These are phyloP conservation scores for Nemapogon koenigi DNA, from an alignment of 2,888 invertebrate species.

Conservation along the genomic window DNA sequence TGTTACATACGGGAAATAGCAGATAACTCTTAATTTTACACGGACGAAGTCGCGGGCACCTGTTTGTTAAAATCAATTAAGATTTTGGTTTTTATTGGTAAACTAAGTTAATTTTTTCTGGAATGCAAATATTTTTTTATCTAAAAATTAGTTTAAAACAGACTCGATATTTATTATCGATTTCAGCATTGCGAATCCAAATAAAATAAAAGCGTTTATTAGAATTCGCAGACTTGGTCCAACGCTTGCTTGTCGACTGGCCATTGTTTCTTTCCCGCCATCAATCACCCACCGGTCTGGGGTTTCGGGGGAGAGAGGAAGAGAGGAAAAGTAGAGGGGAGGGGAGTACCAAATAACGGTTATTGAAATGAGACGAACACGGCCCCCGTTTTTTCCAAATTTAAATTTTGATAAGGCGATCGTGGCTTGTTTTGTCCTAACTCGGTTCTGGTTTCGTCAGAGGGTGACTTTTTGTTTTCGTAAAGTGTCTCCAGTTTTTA, in stretches of 20 bases:
- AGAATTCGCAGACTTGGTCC: constrained; percentile 51
- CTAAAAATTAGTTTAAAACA: not conserved
- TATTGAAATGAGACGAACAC: constrained; percentile 59
- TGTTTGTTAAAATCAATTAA: too few species aligned
- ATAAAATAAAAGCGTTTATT: constrained; percentile 62
- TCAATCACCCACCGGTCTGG: constrained; percentile 55
- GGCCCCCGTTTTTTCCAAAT: constrained; percentile 60
- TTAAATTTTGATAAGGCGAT: constrained; percentile 65
- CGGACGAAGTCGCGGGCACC: too few species aligned
- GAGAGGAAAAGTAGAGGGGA: constrained; percentile 22
- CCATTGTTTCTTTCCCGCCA: constrained; percentile 59
- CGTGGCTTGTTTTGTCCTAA: constrained; percentile 47
- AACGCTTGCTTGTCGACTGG: constrained; percentile 28
- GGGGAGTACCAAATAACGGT: constrained; percentile 49
- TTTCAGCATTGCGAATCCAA: constrained; percentile 30
- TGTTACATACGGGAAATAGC: too few species aligned
- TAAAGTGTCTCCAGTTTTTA: constrained; percentile 4
- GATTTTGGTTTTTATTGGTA: too few species aligned
- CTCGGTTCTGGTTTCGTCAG: constrained; percentile 38
- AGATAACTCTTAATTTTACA: too few species aligned
- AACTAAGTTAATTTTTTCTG: too few species aligned
- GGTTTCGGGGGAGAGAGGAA: constrained; percentile 21
- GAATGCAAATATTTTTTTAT: too few species aligned
- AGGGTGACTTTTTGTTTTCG: constrained; percentile 43
- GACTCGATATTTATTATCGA: constrained; percentile 4